Base-by-base conservation (phyloP, 1,140 invertebrate genomes). In the Drosophila trapezifrons region DNA sequence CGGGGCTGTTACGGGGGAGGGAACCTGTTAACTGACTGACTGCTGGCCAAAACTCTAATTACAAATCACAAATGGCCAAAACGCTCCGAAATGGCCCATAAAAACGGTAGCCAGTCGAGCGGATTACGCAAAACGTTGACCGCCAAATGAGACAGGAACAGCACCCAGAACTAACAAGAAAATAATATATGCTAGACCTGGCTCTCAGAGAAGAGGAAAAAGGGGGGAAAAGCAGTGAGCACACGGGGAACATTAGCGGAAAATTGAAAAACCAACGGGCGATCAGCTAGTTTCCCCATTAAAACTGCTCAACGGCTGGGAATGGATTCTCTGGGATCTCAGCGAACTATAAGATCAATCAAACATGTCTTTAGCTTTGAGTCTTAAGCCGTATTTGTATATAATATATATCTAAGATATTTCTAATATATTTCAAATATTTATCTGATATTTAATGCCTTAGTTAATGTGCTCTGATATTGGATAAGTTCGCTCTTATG, bases 1-100 rank as follows among this genome's bases (percentile, higher is more conserved):
- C 9, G 25, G 46, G n/a, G n/a, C n/a, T n/a, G n/a, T n/a, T n/a
- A n/a, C n/a, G n/a, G 49, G 47, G 54, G 58, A 18, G 29, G 46
- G 59, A 38, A 66, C 66, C 56, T 59, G 54, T 47, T 40, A 46
- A 71, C 76, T 40, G 37, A 52, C 43, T 42, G 29, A 75, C 57
- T 72, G 69, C 60, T 65, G 43, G 43, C 62, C 62, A 52, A 82
- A 85, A 78, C 64, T 85, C 81, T 81, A 85, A 85, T 85, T 85
- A 86, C 81, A 86, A 85, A 85, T 85, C 81, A 85, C 82, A 86
- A 85, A 86, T 86, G 81, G 81, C 74, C 82, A 86, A 86, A 85
- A 85, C 82, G 56, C 69, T 78, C 42, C 52, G 46, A 74, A 85
- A 85, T 86, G 82, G 81, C 57, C 75, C 82, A 85, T 85, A 81